These are phyloP conservation scores for Pollenia amentaria DNA, from an alignment of 2,888 invertebrate genomes.

Conservation along the genomic window DNA sequence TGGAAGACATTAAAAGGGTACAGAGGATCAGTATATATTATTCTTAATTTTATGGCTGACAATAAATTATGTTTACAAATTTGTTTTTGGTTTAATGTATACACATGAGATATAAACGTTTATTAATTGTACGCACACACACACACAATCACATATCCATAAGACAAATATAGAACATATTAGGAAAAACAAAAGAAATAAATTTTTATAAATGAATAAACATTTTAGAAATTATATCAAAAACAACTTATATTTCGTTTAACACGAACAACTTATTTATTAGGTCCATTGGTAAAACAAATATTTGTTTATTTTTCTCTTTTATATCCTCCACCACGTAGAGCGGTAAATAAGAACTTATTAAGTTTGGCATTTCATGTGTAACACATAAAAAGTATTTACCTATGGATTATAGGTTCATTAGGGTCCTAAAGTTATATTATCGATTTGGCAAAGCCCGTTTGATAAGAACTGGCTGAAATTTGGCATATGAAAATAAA, in stretches of 20 bases:
- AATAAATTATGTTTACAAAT: constrained; percentile 54
- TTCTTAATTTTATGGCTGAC: constrained; percentile 17
- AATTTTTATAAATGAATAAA: constrained; percentile 15
- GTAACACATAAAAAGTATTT: too few relatives aligned
- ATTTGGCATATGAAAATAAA: too few relatives aligned
- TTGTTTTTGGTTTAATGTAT: constrained; percentile 39
- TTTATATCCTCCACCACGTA: too few relatives aligned
- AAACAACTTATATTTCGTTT: background rate
- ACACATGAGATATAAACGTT: constrained; percentile 46
- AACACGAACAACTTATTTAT: background rate
- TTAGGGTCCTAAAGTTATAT: too few relatives aligned
- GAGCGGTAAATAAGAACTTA: too few relatives aligned
- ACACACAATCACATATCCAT: background rate
- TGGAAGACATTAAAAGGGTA: background rate
- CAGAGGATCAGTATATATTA: background rate
- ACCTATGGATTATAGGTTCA: too few relatives aligned
- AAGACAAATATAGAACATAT: background rate
- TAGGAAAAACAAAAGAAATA: constrained; percentile 15
- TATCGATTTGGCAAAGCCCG: too few relatives aligned
- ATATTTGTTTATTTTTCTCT: background rate
- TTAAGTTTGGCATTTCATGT: too few relatives aligned
- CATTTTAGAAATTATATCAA: background rate
- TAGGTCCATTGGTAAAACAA: background rate
- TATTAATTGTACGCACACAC: constrained; percentile 44
- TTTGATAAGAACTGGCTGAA: too few relatives aligned